A percentile compares a stretch with the other conserved stretches of the same genome.
phyloP scores from a whole-genome alignment of 37 sponge, comb jelly and placozoan genomes.

The Aphrocallistes beatrix region DNA sequence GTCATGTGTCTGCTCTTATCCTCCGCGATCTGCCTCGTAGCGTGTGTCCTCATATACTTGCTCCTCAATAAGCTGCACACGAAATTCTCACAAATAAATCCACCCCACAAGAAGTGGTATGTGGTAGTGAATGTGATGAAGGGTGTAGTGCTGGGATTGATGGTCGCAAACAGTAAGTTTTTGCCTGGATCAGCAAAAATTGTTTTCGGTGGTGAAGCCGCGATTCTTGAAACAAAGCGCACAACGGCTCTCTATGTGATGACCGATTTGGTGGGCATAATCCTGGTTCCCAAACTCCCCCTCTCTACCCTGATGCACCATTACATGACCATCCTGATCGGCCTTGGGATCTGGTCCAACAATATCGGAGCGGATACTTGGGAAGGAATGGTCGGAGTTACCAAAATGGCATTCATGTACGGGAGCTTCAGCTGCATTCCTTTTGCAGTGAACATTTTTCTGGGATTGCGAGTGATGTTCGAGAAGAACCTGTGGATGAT shows the following conservation, averaged over 20 bases:
- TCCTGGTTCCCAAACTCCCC: slow-evolving; percentile 68
- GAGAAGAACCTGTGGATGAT: slow-evolving; percentile 31
- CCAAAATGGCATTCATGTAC: slow-evolving; percentile 54
- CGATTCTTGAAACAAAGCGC: slow-evolving; percentile 31
- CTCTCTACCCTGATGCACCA: slow-evolving; percentile 54
- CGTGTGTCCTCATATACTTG: background rate
- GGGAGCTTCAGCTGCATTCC: slow-evolving; percentile 48
- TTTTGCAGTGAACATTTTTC: slow-evolving; percentile 56
- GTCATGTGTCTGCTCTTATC: slow-evolving; percentile 21
- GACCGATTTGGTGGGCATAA: slow-evolving; percentile 65
- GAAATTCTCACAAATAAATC: slow-evolving; percentile 41
- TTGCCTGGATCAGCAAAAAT: slow-evolving; percentile 25
- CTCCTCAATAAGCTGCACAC: slow-evolving; percentile 33
- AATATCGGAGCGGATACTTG: slow-evolving; percentile 34
- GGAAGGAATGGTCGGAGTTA: slow-evolving; percentile 43
- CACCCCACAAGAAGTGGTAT: slow-evolving; percentile 75
- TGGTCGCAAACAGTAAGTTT: slow-evolving; percentile 30
- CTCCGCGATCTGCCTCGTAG: slow-evolving; percentile 22
- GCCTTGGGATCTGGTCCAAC: slow-evolving; percentile 24
- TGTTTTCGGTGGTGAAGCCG: slow-evolving; percentile 30
- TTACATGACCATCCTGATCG: slow-evolving; percentile 29
- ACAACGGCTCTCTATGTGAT: slow-evolving; percentile 39
- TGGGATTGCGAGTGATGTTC: slow-evolving; percentile 70
- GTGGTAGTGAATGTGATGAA: slow-evolving; percentile 67
- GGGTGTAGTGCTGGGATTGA: slow-evolving; percentile 32